A percentile compares a stretch with the other conserved stretches of the same genome.
phyloP scores from a whole-genome alignment of 1,140 invertebrate species.

The Caenorhabditis briggsae region DNA sequence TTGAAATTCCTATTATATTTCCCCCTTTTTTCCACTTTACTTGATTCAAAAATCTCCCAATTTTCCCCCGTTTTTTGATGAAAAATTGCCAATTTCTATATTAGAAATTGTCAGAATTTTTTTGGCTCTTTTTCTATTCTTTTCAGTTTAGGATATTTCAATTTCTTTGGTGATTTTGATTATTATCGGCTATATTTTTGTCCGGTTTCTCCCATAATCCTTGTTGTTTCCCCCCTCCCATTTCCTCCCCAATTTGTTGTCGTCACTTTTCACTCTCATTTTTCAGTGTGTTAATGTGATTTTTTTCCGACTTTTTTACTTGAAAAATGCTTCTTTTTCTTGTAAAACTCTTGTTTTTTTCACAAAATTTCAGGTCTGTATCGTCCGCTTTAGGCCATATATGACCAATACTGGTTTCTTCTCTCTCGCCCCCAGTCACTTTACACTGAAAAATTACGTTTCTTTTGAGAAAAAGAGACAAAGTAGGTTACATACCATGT shows the following conservation, averaged over 20 bases:
- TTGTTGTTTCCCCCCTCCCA: not conserved
- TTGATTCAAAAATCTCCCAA: not conserved
- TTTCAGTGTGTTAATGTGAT: not conserved
- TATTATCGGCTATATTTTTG: conserved; percentile 2
- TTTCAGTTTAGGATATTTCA: conserved; percentile 53
- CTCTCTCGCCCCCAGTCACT: conserved; percentile 1
- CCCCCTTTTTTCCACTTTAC: not conserved
- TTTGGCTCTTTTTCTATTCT: not conserved
- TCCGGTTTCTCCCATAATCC: not conserved
- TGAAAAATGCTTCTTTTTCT: not conserved
- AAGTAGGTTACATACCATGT: conserved; percentile 40
- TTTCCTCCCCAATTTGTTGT: conserved; percentile 14
- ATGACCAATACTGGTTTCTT: not conserved
- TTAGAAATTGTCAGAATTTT: not conserved
- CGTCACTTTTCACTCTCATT: not conserved
- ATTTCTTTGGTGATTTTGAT: conserved; percentile 53
- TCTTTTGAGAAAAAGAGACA: not conserved
- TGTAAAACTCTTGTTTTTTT: not conserved
- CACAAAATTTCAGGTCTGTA: too few relatives aligned
- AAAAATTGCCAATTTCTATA: conserved; percentile 5
- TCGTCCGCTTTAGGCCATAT: not conserved
- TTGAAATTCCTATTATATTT: too few relatives aligned
- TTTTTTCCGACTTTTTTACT: conserved; percentile 1
- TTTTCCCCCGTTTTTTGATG: conserved; percentile 6
- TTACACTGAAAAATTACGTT: conserved; percentile 27